phyloP scores from a whole-genome alignment of 2,888 invertebrate genomes.

The Oxyteleia sp. region DNA sequence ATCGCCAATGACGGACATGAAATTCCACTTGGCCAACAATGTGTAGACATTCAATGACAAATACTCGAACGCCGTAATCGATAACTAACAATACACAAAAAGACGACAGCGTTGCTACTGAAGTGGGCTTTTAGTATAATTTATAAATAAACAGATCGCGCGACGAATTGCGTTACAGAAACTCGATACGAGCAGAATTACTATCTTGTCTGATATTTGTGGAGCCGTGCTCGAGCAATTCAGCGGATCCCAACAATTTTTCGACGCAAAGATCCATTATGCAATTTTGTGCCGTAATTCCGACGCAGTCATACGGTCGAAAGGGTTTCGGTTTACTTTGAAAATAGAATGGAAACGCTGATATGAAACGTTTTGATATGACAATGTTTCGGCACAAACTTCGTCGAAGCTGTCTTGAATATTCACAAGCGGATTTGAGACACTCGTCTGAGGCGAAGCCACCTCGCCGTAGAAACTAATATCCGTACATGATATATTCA shows the following conservation, averaged over 20 bases:
- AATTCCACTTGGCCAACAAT: slow-evolving; percentile 78
- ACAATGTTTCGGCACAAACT: slow-evolving; percentile 69
- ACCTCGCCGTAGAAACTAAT: slow-evolving; percentile 61
- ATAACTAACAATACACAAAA: slow-evolving; percentile 29
- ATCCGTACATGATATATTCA: slow-evolving; percentile 59
- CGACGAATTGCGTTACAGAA: not conserved
- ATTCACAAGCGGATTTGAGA: slow-evolving; percentile 71
- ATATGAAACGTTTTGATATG: slow-evolving; percentile 64
- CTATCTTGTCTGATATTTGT: not conserved
- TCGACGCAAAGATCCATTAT: slow-evolving; percentile 22
- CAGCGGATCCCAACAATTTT: not conserved
- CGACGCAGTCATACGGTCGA: slow-evolving; percentile 17
- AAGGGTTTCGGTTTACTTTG: slow-evolving; percentile 55
- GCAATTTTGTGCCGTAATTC: slow-evolving; percentile 10
- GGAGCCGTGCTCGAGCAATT: not conserved
- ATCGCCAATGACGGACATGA: slow-evolving; percentile 75
- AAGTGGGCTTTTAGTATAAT: not conserved
- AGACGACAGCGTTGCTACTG: not conserved
- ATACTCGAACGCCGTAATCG: slow-evolving; percentile 43
- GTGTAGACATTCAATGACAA: slow-evolving; percentile 52
- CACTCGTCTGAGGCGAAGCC: slow-evolving; percentile 44
- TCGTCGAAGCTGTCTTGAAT: slow-evolving; percentile 65
- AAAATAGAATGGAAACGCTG: slow-evolving; percentile 61
- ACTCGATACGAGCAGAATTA: not conserved
- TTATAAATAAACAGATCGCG: not conserved